Conservation (phyloP, 2,888 invertebrate genomes). For the Eilema depressum region DNA sequence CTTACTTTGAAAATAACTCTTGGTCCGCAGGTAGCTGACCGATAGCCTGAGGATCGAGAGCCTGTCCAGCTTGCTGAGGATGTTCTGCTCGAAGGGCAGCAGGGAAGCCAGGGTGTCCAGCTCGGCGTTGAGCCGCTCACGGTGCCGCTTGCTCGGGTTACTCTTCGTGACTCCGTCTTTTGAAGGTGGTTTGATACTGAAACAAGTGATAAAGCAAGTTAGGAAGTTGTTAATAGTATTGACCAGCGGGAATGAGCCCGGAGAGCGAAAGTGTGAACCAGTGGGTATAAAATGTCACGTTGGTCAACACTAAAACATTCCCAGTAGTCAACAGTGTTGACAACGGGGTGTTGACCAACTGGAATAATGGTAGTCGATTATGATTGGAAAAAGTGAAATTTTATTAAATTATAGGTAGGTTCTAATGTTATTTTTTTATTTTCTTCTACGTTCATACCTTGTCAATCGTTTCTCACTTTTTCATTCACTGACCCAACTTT, state of each 20-base stretch:
- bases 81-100: conserved; percentile 98
- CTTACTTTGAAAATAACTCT: conserved; percentile 99
- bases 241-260: no score
- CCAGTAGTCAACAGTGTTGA: no score
- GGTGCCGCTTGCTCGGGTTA: conserved; percentile 99
- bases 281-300: no score
- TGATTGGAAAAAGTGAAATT: no score
- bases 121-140: conserved; percentile 99
- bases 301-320: no score
- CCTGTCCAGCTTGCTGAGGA: conserved; percentile 98
- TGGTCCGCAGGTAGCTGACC: conserved; percentile 99
- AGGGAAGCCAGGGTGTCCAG: conserved; percentile 98
- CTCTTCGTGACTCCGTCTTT: conserved; percentile 98
- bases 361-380: no score
- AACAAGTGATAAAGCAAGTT: conserved; percentile 59
- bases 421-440: not conserved
- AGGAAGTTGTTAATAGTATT: no score
- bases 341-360: no score
- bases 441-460: no score
- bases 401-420: no score
- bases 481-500: not conserved
- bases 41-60: conserved; percentile 98
- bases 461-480: not conserved
- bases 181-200: conserved; percentile 97
- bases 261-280: no score